Percentiles rank a stretch among this genome's conserved stretches.
phyloP scores from a whole-genome alignment of 2,888 invertebrate genomes.

The Drosophila anomelani region DNA sequence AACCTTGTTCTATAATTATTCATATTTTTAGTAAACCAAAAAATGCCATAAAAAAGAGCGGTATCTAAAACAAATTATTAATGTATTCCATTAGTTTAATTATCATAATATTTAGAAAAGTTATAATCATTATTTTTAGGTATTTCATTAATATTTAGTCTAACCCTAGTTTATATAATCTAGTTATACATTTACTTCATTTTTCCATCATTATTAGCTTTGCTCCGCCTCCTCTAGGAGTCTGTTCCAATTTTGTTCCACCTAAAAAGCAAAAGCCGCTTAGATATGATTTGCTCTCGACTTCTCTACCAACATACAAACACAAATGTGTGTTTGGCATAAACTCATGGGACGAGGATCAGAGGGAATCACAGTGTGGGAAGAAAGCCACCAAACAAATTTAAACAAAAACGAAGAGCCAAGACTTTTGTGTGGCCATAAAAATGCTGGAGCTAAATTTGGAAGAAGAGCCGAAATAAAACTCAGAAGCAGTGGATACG shows the following conservation, averaged over 20 bases:
- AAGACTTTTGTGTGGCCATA: constrained; percentile 70
- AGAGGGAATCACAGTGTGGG: constrained; percentile 64
- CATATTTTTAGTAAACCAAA: too few species aligned
- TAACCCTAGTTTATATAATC: background rate
- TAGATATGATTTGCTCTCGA: constrained; percentile 36
- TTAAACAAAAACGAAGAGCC: constrained; percentile 41
- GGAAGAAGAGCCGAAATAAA: constrained; percentile 33
- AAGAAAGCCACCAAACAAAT: constrained; percentile 49
- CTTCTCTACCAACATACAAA: background rate
- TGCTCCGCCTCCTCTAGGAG: constrained; percentile 13
- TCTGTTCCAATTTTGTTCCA: constrained; percentile 49
- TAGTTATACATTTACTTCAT: constrained; percentile 28
- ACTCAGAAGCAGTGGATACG: constrained; percentile 31
- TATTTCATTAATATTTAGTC: too few species aligned
- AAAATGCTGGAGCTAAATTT: constrained; percentile 72
- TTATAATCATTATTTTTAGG: too few species aligned
- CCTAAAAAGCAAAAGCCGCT: constrained; percentile 44
- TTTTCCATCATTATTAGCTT: constrained; percentile 17
- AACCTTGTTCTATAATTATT: background rate
- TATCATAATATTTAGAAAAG: background rate
- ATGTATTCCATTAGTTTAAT: background rate
- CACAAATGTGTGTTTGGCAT: constrained; percentile 42
- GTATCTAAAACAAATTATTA: too few species aligned
- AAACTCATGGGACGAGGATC: constrained; percentile 53
- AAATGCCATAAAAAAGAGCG: background rate